Conservation (phyloP, 2,888 invertebrate species). For the Fragum fragum region DNA sequence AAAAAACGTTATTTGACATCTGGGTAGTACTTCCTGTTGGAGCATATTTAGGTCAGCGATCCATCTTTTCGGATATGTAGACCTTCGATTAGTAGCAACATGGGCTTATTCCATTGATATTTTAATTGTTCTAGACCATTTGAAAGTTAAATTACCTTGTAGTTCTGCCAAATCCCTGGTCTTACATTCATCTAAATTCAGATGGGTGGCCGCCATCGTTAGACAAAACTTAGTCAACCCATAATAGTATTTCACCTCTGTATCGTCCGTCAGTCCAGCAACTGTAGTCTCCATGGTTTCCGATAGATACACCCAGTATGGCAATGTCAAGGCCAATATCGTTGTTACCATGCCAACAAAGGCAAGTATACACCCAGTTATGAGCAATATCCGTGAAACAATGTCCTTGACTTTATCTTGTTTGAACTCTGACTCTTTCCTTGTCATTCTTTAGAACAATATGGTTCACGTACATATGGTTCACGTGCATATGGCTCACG, state of each 20-base stretch:
- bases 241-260: constrained; percentile 53
- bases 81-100: no score
- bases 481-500: no score
- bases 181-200: constrained; percentile 38
- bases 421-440: not conserved
- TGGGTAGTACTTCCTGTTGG: no score
- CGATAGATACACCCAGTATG: constrained; percentile 50
- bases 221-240: constrained; percentile 48
- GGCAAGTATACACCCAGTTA: constrained; percentile 34
- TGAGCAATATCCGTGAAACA: constrained; percentile 26
- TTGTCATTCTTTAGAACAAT: not conserved
- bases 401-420: not conserved
- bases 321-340: constrained; percentile 43
- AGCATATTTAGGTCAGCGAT: no score
- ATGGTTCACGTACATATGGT: no score
- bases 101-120: no score
- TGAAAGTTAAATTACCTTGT: no score
- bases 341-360: constrained; percentile 17
- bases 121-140: no score
- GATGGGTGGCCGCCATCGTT: constrained; percentile 51
- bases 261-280: constrained; percentile 56
- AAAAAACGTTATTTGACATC: no score
- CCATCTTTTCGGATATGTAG: no score
- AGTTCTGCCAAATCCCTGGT: constrained; percentile 2
- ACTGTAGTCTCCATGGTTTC: constrained; percentile 60